Evolutionary conservation across 1,140 invertebrate species (phyloP), one percentile per base, ranked within the genome.

Genomic region (Adoxophyes honmai): DNA sequence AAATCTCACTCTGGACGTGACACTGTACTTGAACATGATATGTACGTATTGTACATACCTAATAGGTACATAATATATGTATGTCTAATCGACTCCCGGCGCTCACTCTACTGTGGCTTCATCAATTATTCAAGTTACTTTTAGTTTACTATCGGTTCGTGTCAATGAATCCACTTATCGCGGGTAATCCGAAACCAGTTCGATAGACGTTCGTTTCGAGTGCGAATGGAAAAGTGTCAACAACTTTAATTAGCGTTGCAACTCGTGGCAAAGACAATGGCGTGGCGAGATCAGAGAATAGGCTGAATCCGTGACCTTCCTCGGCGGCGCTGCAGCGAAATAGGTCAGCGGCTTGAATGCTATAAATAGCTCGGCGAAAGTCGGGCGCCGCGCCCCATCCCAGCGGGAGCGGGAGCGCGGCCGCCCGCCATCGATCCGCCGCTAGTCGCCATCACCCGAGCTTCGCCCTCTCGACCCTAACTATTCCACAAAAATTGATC

Each of bases 291-390:
- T 70, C 75, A 84, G 73, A 83, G 75, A 77, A 79, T 73, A 70
- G 78, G 72, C 78, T 81, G 76, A 79, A 86, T 85, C 85, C 81
- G 80, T 88, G 85, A 88, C 85, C 85, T 88, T 88, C 85, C 82
- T 78, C 74, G 72, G 65, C 66, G 81, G 78, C 71, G 81, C 81
- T 88, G 82, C 81, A 85, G 75, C 76, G 76, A 88, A 86, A 85
- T 88, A 82, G 85, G 85, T 88, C 85, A 88, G 80, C 85, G 82
- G 83, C 82, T 83, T 83, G 74, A 84, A 77, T 83, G 80, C 80
- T 88, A 88, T 88, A 86, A 86, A 88, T 88, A 88, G 85, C 85
- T 83, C 71, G 80, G 81, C 70, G 80, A 83, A 85, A 86, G 82
- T 85, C 79, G 85, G 82, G 71, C 81, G 80, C 75, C 84, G 73